Base-by-base conservation (phyloP, 2,888 invertebrate species). In the Microctonus hyperodae region DNA sequence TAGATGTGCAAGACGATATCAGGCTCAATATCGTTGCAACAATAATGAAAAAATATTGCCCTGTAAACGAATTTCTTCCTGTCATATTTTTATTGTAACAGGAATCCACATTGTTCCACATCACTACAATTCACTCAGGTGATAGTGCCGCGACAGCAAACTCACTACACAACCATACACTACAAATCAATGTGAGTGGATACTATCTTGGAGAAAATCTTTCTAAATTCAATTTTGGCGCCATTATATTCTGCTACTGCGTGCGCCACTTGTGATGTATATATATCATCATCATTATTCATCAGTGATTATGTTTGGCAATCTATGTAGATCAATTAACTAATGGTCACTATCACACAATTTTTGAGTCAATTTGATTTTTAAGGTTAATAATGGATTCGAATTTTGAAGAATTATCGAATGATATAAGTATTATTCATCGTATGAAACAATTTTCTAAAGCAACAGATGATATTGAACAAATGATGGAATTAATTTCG, bases 381-480 rank as follows among this genome's bases (percentile, higher is more conserved):
- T 13, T 9, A 5, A 53, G 25, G 23, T 10, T 11, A 70, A 69
- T 68, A 35, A 79, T 79, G 79, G 75, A 78, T 64, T 33, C 60
- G 3, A 75, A 82, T 66, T 82, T 80, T 57, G 76, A 79, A 62
- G 82, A 83, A 68, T 70, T 82, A 6, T 76, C 77, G 1, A 76
- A 78, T 35, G 82, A 83, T 64, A 59, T 64, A 28, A 72, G 76
- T 56, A 70, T 83, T 23, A 72, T 79, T 40, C 67, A 75, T 22
- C 74, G 75, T 66, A 44, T 84, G 5, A 76, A 77, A 61, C 75
- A 79, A 53, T 79, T 82, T 69, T 69, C 72, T 5, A 66, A 73
- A 55, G 73, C 80, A 6, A 71, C 76, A 0, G 70, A 77, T 23
- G 72, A 76, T 66, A 78, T 84, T 28, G 71, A 80, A 51, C 73